Evolutionary conservation across 2,113 vertebrate genomes (phyloP).

Genomic region (Sciurus niger): DNA sequence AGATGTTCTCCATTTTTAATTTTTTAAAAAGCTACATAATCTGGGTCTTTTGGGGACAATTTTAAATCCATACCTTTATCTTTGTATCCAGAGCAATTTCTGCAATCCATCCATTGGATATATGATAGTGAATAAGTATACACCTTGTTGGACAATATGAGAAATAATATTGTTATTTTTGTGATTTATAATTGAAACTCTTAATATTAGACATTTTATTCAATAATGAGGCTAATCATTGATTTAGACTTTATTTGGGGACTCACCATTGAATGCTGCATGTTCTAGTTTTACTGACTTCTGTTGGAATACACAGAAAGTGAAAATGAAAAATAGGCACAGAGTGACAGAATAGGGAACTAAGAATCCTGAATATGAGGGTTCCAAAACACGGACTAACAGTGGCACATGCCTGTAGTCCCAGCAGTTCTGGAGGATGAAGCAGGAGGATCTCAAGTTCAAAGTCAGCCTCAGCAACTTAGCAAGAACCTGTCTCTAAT

Average conservation of each 20-base stretch:
- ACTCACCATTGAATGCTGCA: too few species aligned
- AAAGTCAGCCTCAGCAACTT: too few species aligned
- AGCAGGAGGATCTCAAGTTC: too few species aligned
- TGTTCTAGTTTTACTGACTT: neutral
- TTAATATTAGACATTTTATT: neutral
- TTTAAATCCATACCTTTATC: neutral
- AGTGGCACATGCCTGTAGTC: too few species aligned
- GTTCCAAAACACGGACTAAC: neutral
- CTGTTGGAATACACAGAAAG: neutral
- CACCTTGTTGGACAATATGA: neutral
- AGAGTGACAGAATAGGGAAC: neutral
- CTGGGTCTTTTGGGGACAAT: neutral
- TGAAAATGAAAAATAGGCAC: neutral
- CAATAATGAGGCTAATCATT: neutral
- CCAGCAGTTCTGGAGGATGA: too few species aligned
- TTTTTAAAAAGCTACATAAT: neutral
- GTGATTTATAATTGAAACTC: neutral
- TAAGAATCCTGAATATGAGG: neutral
- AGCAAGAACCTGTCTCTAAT: too few species aligned
- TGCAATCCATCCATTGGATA: neutral
- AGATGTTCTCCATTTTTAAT: neutral
- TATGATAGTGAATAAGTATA: neutral
- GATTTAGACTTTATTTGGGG: neutral
- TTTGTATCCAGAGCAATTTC: neutral
- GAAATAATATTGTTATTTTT: neutral